Percentiles rank a stretch among this genome's conserved stretches.
Conservation (phyloP, 2,888 invertebrate species). For the Cheilosia impressa region DNA sequence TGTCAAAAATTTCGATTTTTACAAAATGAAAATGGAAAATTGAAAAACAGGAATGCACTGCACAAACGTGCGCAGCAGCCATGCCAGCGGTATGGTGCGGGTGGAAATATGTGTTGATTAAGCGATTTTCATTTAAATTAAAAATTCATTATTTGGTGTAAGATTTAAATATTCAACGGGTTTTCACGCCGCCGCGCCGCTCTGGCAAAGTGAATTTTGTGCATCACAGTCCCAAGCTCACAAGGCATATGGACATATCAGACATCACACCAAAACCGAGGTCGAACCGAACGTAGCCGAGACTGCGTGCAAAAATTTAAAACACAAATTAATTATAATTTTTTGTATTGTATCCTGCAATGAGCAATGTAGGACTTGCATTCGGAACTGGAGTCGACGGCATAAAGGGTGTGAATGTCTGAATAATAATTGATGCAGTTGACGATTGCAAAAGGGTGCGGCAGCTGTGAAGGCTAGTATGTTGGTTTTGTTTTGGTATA, state of each 20-base stretch:
- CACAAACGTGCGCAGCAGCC: not conserved
- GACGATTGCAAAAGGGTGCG: conserved; percentile 39
- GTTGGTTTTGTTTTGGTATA: not conserved
- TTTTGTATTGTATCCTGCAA: conserved; percentile 29
- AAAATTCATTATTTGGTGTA: conserved; percentile 75
- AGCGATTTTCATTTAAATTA: conserved; percentile 76
- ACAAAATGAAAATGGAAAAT: conserved; percentile 69
- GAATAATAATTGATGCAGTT: conserved; percentile 63
- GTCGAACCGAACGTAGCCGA: not conserved
- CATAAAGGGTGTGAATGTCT: conserved; percentile 45
- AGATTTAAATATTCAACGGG: conserved; percentile 74
- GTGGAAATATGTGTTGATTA: conserved; percentile 66
- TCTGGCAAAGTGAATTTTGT: conserved; percentile 50
- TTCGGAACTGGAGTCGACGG: not conserved
- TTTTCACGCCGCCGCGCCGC: conserved; percentile 58
- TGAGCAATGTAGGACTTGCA: conserved; percentile 11
- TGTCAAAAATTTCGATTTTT: conserved; percentile 73
- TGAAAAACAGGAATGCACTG: conserved; percentile 57
- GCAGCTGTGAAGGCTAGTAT: not conserved
- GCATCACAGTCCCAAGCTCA: not conserved
- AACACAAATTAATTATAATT: conserved; percentile 72
- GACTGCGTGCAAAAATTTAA: conserved; percentile 30
- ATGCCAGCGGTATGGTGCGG: not conserved
- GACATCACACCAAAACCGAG: conserved; percentile 1
- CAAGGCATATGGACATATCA: not conserved